Percentiles rank a stretch among this genome's conserved stretches.
These are phyloP conservation scores for Papilio xuthus DNA, from an alignment of 1,140 invertebrate species.

Conservation along the genomic window DNA sequence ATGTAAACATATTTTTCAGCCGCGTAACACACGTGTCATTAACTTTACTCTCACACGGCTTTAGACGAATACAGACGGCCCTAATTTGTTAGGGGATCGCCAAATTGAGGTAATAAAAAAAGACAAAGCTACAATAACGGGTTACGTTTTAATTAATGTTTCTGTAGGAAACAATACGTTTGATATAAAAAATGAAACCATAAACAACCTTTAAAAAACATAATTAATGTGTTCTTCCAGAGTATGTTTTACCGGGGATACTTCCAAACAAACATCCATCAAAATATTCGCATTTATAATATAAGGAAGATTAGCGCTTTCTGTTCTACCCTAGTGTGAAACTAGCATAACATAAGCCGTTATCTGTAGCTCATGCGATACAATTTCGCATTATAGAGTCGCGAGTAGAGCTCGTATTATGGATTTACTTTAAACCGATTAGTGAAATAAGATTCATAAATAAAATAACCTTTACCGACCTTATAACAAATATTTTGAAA, in stretches of 20 bases:
- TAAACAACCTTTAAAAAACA: neutral
- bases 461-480: neutral
- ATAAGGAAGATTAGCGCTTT: too few species aligned
- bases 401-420: neutral
- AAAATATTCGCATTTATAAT: too few species aligned
- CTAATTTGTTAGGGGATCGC: conserved; percentile 15
- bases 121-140: conserved; percentile 7
- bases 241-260: too few species aligned
- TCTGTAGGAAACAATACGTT: conserved; percentile 1
- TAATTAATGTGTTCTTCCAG: too few species aligned
- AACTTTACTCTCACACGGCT: conserved; percentile 15
- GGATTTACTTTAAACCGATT: conserved; percentile 14
- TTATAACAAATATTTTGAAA: neutral
- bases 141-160: neutral
- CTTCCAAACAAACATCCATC: too few species aligned
- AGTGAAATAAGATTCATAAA: neutral
- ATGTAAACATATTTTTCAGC: conserved; percentile 11
- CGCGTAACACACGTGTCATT: conserved; percentile 16
- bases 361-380: neutral
- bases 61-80: conserved; percentile 22
- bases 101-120: conserved; percentile 18
- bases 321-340: neutral
- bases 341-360: neutral
- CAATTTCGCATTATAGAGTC: neutral
- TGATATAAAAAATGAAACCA: neutral